These are phyloP conservation scores for Drosophila merina DNA, from an alignment of 2,888 invertebrate species.

Conservation along the genomic window DNA sequence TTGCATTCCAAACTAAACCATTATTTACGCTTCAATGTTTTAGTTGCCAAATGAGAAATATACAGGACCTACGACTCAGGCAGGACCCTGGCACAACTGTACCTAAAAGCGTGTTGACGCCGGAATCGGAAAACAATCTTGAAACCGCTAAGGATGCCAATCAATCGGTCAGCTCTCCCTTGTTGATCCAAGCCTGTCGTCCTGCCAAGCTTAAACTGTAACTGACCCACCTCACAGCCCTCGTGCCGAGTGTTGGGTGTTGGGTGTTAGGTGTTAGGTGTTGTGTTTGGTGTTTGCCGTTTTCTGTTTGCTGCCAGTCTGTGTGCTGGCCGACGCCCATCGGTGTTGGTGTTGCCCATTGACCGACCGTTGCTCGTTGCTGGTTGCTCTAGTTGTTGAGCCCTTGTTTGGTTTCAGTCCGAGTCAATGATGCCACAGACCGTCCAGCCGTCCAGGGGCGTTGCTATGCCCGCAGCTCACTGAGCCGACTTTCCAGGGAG, in stretches of 20 bases:
- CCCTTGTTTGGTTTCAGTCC: constrained; percentile 40
- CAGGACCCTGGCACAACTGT: neutral
- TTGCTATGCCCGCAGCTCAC: constrained; percentile 32
- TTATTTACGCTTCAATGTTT: no score
- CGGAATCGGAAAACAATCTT: constrained; percentile 6
- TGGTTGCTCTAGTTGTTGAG: constrained; percentile 28
- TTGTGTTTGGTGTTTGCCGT: neutral
- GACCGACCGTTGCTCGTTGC: neutral
- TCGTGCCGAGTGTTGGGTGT: neutral
- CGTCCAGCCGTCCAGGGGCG: constrained; percentile 18
- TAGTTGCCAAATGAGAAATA: no score
- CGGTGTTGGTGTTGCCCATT: no score
- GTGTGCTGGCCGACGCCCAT: neutral
- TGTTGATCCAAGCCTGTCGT: neutral
- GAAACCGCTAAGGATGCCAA: constrained; percentile 38
- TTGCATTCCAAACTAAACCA: no score
- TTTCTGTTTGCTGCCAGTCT: neutral
- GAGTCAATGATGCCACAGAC: constrained; percentile 38
- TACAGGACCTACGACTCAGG: no score
- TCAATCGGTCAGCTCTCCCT: constrained; percentile 17
- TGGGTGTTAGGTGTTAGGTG: no score
- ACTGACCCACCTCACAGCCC: constrained; percentile 3
- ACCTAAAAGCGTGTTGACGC: constrained; percentile 3
- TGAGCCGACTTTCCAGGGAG: neutral
- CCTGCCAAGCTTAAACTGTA: neutral